A percentile compares a stretch with the other conserved stretches of the same genome.
Evolutionary conservation across 2,797 vertebrate genomes (phyloP).

Genomic region (Anguilla megastoma): DNA sequence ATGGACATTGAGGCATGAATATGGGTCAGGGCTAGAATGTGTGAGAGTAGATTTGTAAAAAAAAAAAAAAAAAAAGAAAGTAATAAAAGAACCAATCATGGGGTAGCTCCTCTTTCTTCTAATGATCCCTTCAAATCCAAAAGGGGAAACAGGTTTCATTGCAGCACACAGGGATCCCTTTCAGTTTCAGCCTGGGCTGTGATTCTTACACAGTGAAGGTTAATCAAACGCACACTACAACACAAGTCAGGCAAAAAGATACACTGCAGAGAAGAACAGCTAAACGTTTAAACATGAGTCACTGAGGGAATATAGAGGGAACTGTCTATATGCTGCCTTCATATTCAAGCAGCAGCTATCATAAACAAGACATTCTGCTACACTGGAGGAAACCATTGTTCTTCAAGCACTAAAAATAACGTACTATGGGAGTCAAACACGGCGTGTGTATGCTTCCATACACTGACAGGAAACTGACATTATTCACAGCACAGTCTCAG

Average conservation of each 20-base stretch:
- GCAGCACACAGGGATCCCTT: neutral
- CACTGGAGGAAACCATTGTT: neutral
- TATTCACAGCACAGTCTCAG: constrained; percentile 26
- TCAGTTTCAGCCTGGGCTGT: neutral
- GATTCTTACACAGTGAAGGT: neutral
- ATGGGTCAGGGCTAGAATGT: neutral
- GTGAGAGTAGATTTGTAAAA: neutral
- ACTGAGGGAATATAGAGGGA: neutral
- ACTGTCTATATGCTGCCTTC: neutral
- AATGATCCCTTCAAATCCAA: neutral
- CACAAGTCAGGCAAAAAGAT: neutral
- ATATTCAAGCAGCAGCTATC: neutral
- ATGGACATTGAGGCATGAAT: neutral
- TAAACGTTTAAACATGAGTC: constrained; percentile 16
- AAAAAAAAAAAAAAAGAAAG: neutral
- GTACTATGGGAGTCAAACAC: neutral
- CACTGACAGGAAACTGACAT: constrained; percentile 22
- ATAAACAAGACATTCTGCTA: neutral
- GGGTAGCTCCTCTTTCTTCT: neutral
- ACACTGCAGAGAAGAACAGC: neutral
- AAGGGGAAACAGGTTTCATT: neutral
- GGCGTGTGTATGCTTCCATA: constrained; percentile 30
- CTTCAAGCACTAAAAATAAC: constrained; percentile 26
- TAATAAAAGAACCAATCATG: neutral
- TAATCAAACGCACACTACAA: neutral